Base-by-base conservation (phyloP, 2,113 vertebrate genomes). In the Peucedramus taeniatus region DNA sequence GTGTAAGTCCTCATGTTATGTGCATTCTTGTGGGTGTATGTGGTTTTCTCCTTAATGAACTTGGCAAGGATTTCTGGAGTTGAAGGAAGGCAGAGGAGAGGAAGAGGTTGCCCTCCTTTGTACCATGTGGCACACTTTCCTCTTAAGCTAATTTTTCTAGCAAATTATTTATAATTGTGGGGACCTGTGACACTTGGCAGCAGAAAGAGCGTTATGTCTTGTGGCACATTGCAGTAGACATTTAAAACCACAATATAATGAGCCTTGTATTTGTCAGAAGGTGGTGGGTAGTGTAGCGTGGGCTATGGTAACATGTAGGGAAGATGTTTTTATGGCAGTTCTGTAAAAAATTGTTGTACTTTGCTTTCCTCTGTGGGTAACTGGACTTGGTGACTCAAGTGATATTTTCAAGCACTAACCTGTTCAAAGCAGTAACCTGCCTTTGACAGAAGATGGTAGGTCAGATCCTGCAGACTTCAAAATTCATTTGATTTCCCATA, bases 401-500 rank as follows among this genome's bases (percentile, higher is more conserved):
- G 77, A 22, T 89, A 39, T 75, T 79, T 93, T 87, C 39, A 93
- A 75, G 47, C 51, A 57, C 17, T 68, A 65, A 65, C 24, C 21
- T 78, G 11, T 72, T 77, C 2, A 4, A 76, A 79, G 16, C 40
- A 16, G 6, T 64, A 65, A 66, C 42, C 30, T 66, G 33, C 27
- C 9, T 57, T 65, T 83, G 50, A 24, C 33, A 78, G 82, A 74
- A 50, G 11, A 10, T 56, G 42, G 17, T 77, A 84, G 30, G 37
- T 84, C 59, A 53, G n/a, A 68, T 78, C 11, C 33, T n/a, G 18
- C 68, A 63, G 15, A 63, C 77, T 87, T 83, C 78, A 92, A 53
- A 86, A 94, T 90, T 64, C 1, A 83, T 89, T 83, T 96, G 30
- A 50, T 82, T 53, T 93, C 94, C 59, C 44, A 69, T 49, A 90